A percentile compares a stretch with the other conserved stretches of the same genome.
Conservation (phyloP, 1,140 invertebrate species). For the Orius laevigatus region DNA sequence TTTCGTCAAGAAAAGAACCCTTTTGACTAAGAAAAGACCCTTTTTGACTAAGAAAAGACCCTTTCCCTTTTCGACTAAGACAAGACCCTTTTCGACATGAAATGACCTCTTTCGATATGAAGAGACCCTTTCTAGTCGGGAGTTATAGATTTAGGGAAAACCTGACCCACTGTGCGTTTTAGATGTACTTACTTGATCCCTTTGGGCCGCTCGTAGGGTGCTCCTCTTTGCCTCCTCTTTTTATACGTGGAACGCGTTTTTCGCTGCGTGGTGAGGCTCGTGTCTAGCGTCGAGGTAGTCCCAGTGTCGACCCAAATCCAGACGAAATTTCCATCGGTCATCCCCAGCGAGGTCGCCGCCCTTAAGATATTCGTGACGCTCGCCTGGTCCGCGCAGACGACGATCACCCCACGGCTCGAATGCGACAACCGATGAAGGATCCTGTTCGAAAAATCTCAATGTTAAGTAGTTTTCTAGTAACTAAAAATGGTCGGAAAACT, state of each 20-base stretch:
- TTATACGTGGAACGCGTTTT: not conserved
- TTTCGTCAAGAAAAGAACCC: too few relatives aligned
- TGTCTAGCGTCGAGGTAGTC: not conserved
- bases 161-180: not conserved
- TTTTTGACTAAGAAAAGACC: too few relatives aligned
- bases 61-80: too few relatives aligned
- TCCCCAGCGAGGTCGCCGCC: slow-evolving; percentile 1
- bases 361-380: slow-evolving; percentile 6
- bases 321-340: slow-evolving; percentile 7
- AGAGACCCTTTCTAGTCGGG: too few relatives aligned
- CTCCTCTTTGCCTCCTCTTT: not conserved
- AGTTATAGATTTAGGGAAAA: too few relatives aligned
- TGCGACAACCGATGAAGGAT: slow-evolving; percentile 10
- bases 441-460: slow-evolving; percentile 1
- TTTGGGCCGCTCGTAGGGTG: not conserved
- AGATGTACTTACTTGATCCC: not conserved
- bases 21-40: too few relatives aligned
- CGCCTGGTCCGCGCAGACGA: slow-evolving; percentile 6
- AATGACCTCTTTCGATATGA: too few relatives aligned
- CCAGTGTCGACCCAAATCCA: slow-evolving; percentile 8
- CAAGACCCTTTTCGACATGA: too few relatives aligned
- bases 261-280: not conserved
- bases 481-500: too few relatives aligned
- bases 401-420: slow-evolving; percentile 8
- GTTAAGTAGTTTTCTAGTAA: too few relatives aligned